Base-by-base conservation (phyloP, 2,888 invertebrate species). In the Protophormia terraenovae region DNA sequence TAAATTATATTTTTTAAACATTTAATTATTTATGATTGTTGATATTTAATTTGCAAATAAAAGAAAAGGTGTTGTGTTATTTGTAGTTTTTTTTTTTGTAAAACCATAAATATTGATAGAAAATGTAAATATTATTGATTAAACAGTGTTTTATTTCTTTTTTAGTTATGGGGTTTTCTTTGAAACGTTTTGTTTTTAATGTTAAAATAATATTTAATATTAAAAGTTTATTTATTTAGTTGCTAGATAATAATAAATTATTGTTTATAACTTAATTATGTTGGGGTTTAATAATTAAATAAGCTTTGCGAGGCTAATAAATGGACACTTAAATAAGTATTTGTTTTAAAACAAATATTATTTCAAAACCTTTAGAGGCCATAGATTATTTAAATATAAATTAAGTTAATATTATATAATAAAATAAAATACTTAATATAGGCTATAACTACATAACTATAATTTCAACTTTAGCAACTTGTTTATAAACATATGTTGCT, bases 61-160 rank as follows among this genome's bases (percentile, higher is more conserved):
- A 32, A 58, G 86, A 88, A 89, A 88, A 90, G 88, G 88, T 89
- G 27, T 72, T 69, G 53, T 19, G 14, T 14, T 19, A 41, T 53
- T 73, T 35, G 27, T 16, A 66, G 24, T 66, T 62, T 62, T 41
- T 41, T n/a, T 60, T 10, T 60, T 22, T 35, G 19, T 22, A 58
- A 64, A 47, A 0, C 27, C 32, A 69, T 60, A 58, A 78, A 78
- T 38, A 35, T 69, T 50, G 35, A 69, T 60, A n/a, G 47, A 19
- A 71, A 62, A 78, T 47, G n/a, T 24, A 62, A 35, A 77, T 47
- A 27, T 29, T 41, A 19, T 1, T 41, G 53, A 50, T 76, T 67
- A 47, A 32, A 67, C 19, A 38, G 22, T 19, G 24, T n/a, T 55
- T 67, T 67, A 47, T 22, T 16, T 27, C 10, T 19, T 32, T 47